Evolutionary conservation across 2,113 vertebrate genomes (phyloP).

Genomic region (Australoheros scitulus): DNA sequence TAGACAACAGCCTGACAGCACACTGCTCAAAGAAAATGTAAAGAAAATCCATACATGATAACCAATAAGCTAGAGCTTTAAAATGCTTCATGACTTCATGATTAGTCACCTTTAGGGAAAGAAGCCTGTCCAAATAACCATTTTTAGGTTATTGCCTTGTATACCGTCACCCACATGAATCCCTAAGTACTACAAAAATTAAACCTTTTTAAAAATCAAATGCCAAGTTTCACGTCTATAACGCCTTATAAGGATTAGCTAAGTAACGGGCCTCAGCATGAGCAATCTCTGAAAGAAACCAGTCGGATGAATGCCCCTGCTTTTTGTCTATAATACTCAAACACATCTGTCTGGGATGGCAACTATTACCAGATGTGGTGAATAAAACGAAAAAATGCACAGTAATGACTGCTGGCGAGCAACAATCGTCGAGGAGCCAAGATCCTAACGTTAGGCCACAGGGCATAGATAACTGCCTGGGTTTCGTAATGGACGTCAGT

Average conservation of each 20-base stretch:
- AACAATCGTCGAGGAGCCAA: slow-evolving; percentile 52
- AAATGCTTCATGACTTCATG: not conserved
- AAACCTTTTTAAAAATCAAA: not conserved
- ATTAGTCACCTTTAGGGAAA: not conserved
- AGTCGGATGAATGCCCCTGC: slow-evolving; percentile 26
- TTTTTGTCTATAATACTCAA: slow-evolving; percentile 29
- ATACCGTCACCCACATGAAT: not conserved
- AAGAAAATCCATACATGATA: not conserved
- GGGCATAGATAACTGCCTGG: slow-evolving; percentile 59
- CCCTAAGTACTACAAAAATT: not conserved
- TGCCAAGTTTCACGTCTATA: not conserved
- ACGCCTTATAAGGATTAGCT: not conserved
- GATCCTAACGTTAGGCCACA: slow-evolving; percentile 67
- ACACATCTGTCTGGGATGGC: not conserved
- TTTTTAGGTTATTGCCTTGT: not conserved
- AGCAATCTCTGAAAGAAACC: slow-evolving; percentile 28
- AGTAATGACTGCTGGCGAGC: slow-evolving; percentile 43
- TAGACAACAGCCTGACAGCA: not conserved
- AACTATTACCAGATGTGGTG: not conserved
- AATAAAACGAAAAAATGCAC: slow-evolving; percentile 24
- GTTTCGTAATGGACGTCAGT: slow-evolving; percentile 62
- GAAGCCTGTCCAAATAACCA: not conserved
- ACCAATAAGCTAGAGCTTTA: not conserved
- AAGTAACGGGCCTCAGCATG: slow-evolving; percentile 53
- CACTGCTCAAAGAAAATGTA: not conserved